Conservation (phyloP, 2,888 invertebrate genomes). For the Temnothorax ravouxi region DNA sequence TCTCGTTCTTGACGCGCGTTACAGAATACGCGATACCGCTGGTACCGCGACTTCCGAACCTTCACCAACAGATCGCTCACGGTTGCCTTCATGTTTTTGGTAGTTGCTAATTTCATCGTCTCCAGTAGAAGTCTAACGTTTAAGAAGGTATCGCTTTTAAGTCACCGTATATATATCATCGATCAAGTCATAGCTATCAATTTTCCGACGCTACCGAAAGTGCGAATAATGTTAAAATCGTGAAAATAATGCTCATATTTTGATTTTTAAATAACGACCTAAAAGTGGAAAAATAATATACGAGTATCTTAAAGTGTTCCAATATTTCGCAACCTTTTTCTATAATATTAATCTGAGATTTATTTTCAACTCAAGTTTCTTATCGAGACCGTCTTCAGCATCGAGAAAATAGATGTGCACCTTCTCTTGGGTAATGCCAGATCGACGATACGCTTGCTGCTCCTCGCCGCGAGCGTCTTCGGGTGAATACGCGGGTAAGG, state of each 20-base stretch:
- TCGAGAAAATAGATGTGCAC: slow-evolving; percentile 51
- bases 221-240: not conserved
- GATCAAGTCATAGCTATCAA: slow-evolving; percentile 6
- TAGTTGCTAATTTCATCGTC: slow-evolving; percentile 53
- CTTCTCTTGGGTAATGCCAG: slow-evolving; percentile 78
- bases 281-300: not conserved
- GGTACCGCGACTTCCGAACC: slow-evolving; percentile 78
- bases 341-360: not conserved
- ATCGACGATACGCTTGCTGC: slow-evolving; percentile 76
- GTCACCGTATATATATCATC: slow-evolving; percentile 30
- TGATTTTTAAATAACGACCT: not conserved
- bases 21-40: slow-evolving; percentile 80
- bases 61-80: slow-evolving; percentile 68
- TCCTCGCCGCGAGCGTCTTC: slow-evolving; percentile 68
- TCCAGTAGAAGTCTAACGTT: slow-evolving; percentile 58
- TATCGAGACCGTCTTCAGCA: slow-evolving; percentile 7
- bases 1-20: slow-evolving; percentile 73
- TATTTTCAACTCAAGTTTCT: not conserved
- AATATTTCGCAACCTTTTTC: not conserved
- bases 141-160: slow-evolving; percentile 33
- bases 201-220: not conserved
- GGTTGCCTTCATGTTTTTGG: slow-evolving; percentile 56
- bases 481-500: slow-evolving; percentile 70
- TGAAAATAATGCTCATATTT: not conserved
- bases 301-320: not conserved